Evolutionary conservation across 2,113 vertebrate species (phyloP).

Genomic region (Petroica traversi): DNA sequence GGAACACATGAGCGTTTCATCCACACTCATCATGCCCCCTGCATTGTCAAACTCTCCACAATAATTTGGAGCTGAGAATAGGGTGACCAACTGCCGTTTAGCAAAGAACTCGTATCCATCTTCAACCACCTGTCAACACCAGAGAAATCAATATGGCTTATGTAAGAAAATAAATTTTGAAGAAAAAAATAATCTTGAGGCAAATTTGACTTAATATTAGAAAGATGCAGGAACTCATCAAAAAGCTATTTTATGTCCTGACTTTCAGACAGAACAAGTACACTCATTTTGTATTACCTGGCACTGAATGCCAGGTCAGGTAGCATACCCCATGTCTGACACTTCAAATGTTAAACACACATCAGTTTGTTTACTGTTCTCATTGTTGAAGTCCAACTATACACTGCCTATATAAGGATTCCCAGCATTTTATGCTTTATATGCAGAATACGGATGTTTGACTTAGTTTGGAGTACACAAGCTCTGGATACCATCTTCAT

Average conservation of each 20-base stretch:
- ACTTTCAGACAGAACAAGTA: neutral
- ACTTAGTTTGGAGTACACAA: neutral
- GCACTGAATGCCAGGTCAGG: neutral
- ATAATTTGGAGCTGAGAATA: constrained; percentile 94
- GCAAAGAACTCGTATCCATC: constrained; percentile 97
- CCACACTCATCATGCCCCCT: constrained; percentile 96
- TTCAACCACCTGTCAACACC: constrained; percentile 86
- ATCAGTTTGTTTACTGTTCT: neutral
- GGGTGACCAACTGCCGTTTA: constrained; percentile 91
- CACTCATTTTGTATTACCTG: neutral
- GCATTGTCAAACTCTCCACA: constrained; percentile 96
- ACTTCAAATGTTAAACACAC: neutral
- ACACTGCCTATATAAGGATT: neutral
- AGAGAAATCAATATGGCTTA: neutral
- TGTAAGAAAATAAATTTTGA: neutral
- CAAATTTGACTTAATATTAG: neutral
- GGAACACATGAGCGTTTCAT: constrained; percentile 95
- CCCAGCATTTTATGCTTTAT: neutral
- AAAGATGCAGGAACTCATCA: neutral
- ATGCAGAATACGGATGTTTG: neutral
- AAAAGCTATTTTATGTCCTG: neutral
- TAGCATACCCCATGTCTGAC: neutral
- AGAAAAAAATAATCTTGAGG: neutral
- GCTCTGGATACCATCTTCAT: neutral
- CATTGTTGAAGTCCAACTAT: neutral